Evolutionary conservation across 1,140 invertebrate genomes (phyloP), one percentile per base, ranked within the genome.

Genomic region (Conopomorpha cramerella): DNA sequence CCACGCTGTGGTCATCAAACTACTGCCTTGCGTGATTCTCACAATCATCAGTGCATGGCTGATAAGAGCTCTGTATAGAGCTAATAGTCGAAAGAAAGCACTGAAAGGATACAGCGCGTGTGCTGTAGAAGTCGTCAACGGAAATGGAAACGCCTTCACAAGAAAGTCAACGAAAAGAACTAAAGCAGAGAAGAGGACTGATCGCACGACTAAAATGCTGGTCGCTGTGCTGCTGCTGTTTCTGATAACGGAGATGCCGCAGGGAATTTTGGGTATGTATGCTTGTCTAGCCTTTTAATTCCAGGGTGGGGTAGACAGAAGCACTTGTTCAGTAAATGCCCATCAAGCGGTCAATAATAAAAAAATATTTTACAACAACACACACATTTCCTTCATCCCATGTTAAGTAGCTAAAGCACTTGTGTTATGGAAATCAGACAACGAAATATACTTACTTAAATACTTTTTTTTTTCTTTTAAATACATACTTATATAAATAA

Each of bases 141-240:
- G 56, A 12, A 70, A 68, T 34, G 61, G 65, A 1, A 74, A 70
- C 41, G 42, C 72, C 0, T 68, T 74, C 16, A 65, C 60, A 2
- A 55, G 62, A n/a, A n/a, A n/a, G n/a, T n/a, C n/a, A n/a, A n/a
- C n/a, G 3, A 77, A 79, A 33, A 57, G 79, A 2, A 81, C 81
- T 0, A 87, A 86, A 49, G 82, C 84, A 12, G 86, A 89, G 51
- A 73, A 83, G 10, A 74, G 88, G 32, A 86, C 88, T 0, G 90
- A 95, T 60, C 79, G 90, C 23, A 97, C 95, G 0, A 96, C 94
- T 0, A 85, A 86, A 38, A 95, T 98, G 87, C 78, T 97, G 11
- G 81, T 97, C 1, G 92, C 92, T 0, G 89, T 97, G 0, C 78
- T 96, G 1, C 65, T 93, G 0, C 79, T 95, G 0, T 96, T 96